Conservation (phyloP, 2,888 invertebrate species). For the Epistrophella euchroma region DNA sequence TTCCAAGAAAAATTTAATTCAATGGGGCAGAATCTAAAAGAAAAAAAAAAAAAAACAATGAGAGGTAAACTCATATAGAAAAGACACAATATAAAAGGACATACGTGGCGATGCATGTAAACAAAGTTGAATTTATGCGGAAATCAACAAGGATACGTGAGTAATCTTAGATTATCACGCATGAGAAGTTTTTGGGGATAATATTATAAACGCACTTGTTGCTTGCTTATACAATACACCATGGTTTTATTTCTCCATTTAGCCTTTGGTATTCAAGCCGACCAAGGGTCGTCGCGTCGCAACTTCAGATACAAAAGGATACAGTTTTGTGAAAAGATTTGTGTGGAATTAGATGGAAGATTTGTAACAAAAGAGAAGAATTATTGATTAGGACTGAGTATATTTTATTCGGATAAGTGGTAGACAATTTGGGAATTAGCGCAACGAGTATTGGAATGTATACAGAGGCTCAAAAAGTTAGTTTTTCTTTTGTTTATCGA, state of each 20-base stretch:
- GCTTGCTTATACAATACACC: not conserved
- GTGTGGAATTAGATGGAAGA: slow-evolving; percentile 32
- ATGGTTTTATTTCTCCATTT: not conserved
- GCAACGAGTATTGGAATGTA: not conserved
- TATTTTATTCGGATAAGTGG: slow-evolving; percentile 36
- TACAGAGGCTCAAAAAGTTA: not conserved
- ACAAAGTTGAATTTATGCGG: slow-evolving; percentile 56
- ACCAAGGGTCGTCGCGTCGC: not conserved
- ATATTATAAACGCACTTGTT: slow-evolving; percentile 51
- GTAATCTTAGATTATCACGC: slow-evolving; percentile 71
- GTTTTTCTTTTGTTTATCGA: not conserved
- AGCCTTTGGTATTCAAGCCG: slow-evolving; percentile 44
- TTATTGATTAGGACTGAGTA: slow-evolving; percentile 47
- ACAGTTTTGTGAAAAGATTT: slow-evolving; percentile 34
- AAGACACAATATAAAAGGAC: slow-evolving; percentile 58
- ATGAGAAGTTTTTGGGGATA: slow-evolving; percentile 19
- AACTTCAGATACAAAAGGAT: slow-evolving; percentile 17
- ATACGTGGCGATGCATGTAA: slow-evolving; percentile 68
- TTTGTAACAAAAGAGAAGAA: slow-evolving; percentile 38
- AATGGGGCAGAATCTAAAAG: slow-evolving; percentile 30
- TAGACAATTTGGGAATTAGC: not conserved
- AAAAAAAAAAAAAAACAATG: not conserved
- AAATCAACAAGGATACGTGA: slow-evolving; percentile 53
- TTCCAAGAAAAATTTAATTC: slow-evolving; percentile 67
- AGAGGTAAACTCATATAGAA: not conserved